Evolutionary conservation across 1,140 invertebrate species (phyloP).

Genomic region (Hesperophylax magnus): DNA sequence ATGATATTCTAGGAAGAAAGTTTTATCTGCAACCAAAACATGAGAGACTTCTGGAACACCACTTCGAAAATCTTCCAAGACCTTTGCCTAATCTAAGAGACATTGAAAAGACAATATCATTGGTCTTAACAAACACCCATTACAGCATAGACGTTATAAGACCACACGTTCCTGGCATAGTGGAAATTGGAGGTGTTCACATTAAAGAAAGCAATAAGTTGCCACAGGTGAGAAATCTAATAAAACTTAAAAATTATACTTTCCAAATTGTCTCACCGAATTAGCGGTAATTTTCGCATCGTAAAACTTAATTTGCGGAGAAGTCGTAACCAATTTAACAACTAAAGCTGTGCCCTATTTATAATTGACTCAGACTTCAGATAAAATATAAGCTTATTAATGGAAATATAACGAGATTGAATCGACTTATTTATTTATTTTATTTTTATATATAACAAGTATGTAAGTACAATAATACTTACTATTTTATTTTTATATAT

Average conservation of each 20-base stretch:
- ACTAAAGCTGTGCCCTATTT: background rate
- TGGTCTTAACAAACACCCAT: slow-evolving; percentile 72
- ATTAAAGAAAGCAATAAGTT: slow-evolving; percentile 63
- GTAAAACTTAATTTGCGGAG: slow-evolving; percentile 37
- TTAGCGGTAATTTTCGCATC: slow-evolving; percentile 3
- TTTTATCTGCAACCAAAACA: slow-evolving; percentile 51
- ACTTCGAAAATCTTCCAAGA: slow-evolving; percentile 58
- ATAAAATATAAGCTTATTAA: background rate
- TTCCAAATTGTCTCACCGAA: slow-evolving; percentile 5
- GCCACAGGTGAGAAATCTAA: slow-evolving; percentile 59
- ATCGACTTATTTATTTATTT: too few relatives aligned
- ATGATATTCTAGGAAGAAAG: slow-evolving; percentile 51
- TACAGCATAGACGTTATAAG: slow-evolving; percentile 65
- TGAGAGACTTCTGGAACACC: slow-evolving; percentile 59
- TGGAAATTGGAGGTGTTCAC: slow-evolving; percentile 71
- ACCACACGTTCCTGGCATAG: slow-evolving; percentile 67
- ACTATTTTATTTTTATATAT: too few relatives aligned
- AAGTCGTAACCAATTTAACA: slow-evolving; percentile 18
- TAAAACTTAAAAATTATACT: too few relatives aligned
- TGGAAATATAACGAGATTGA: background rate
- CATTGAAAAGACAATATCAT: slow-evolving; percentile 70
- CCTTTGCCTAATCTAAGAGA: slow-evolving; percentile 64
- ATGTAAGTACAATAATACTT: too few relatives aligned
- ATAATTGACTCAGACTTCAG: background rate
- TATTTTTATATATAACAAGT: too few relatives aligned